Evolutionary conservation across 2,113 vertebrate genomes (phyloP), one percentile per base, ranked within the genome.

Genomic region (Corythornis madagascariensis): DNA sequence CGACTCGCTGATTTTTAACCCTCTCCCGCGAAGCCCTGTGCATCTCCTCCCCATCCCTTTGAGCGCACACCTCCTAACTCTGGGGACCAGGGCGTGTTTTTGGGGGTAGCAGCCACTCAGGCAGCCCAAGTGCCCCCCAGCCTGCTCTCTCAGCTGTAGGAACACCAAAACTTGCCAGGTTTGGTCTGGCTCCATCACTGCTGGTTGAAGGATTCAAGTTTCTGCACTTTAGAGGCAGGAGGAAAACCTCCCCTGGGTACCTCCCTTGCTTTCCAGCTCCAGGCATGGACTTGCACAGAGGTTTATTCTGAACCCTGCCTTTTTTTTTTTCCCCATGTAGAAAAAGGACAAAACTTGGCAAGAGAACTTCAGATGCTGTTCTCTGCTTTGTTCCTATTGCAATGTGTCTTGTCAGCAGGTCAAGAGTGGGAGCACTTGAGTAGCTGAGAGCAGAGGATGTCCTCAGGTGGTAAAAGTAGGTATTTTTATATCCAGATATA

Each of bases 321-420:
- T 47, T 80, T 88, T 66, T 73, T 38, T 38, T 38, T 38, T 38
- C 4, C 38, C 65, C 7, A 18, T 19, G 5, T 25, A 35, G 55
- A 47, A 73, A 45, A 83, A 14, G 31, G 43, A 22, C 15, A 64
- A 67, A 71, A 70, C 52, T 66, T 66, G 47, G 10, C 29, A 59
- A 65, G 59, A 45, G 0, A 2, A 25, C 24, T 74, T 85, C 16
- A 50, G 31, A 52, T 52, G 47, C 6, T 0, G 0, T 55, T 76
- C 20, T 55, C 31, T 88, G 40, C 35, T 75, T 70, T 38, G 38
- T 38, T 16, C n/a, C 40, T 45, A n/a, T 16, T 59, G 38, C 40
- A 72, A 26, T 13, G 33, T 26, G 64, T 14, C 61, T 20, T 45
- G 29, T 55, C 47, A 60, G 72, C 48, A 71, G 55, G 17, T 22